A percentile compares a stretch with the other conserved stretches of the same genome.
These are phyloP conservation scores for Sthenelais limicola DNA, from an alignment of 2,888 invertebrate genomes.

Conservation along the genomic window DNA sequence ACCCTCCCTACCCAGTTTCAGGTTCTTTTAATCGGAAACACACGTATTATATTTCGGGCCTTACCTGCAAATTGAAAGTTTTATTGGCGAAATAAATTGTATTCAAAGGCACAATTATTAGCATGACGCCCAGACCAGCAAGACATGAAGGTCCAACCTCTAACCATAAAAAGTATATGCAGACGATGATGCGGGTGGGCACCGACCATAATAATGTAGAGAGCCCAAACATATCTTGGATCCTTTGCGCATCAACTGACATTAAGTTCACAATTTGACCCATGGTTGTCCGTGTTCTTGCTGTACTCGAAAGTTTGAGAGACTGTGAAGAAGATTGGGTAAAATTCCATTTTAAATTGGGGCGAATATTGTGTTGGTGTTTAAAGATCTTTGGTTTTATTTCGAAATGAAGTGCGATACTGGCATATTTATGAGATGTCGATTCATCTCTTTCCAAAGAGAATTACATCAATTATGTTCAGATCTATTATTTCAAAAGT, in stretches of 20 bases:
- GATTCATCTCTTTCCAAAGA: no score
- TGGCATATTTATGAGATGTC: no score
- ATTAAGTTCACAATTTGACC: constrained; percentile 37
- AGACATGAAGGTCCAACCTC: constrained; percentile 5
- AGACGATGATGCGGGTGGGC: constrained; percentile 2
- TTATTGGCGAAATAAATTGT: constrained; percentile 14
- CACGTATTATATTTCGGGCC: no score
- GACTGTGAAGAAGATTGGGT: constrained; percentile 18
- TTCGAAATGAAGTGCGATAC: no score
- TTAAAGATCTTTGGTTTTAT: no score
- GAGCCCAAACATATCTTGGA: constrained; percentile 27
- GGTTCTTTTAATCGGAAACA: no score
- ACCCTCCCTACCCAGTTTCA: no score
- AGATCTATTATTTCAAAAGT: no score
- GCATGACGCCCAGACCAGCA: constrained; percentile 20
- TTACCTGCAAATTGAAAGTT: constrained; percentile 18
- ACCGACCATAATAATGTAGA: constrained; percentile 38
- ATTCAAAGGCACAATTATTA: constrained; percentile 9
- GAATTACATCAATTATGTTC: no score
- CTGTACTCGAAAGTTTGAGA: neutral
- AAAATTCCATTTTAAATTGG: no score
- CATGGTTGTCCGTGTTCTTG: constrained; percentile 20
- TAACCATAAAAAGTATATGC: constrained; percentile 18
- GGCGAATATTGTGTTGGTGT: no score
- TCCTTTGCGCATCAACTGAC: constrained; percentile 41